Evolutionary conservation across 2,888 invertebrate species (phyloP), one percentile per base, ranked within the genome.

Genomic region (Temnothorax ravouxi): DNA sequence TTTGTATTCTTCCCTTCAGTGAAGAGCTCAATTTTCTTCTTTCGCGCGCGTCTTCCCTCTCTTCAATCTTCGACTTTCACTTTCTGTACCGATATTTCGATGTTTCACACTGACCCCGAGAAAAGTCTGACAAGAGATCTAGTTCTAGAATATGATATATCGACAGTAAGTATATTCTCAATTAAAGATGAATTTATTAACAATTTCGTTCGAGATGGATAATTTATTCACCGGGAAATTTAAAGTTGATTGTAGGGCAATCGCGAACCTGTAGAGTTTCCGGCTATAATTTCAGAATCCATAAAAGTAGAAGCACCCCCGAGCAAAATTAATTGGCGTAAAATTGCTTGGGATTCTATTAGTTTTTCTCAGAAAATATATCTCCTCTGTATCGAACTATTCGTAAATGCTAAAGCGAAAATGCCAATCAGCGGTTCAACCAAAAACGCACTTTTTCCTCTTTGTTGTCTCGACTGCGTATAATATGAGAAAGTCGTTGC

Each of bases 1-100:
- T 85, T 87, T 79, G 79, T 88, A 89, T 86, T 89, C 84, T 83
- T 84, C 80, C 72, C 87, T 71, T 50, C 76, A 77, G 85, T 34
- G 76, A 84, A 80, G 79, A 83, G 81, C 83, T 79, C 83, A 85
- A 89, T 87, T 88, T 89, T 87, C 83, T 80, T 56, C 41, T n/a
- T 38, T 34, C 34, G 0, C 34, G 6, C 6, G 34, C 34, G 34
- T 34, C 34, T 34, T 6, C 1, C 34, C 6, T 34, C 41, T n/a
- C 71, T 29, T 25, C 66, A 18, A 29, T 54, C 29, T 47, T 21
- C 62, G 41, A 62, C 80, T 61, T 59, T 44, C 44, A 47, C 44
- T 29, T 29, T 61, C 34, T 5, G 15, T 25, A 21, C 3, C 34
- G 15, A 34, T n/a, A 18, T 21, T 69, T 34, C 59, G 21, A 25